Base-by-base conservation (phyloP, 2,797 vertebrate species). In the Steatocranus sp. region DNA sequence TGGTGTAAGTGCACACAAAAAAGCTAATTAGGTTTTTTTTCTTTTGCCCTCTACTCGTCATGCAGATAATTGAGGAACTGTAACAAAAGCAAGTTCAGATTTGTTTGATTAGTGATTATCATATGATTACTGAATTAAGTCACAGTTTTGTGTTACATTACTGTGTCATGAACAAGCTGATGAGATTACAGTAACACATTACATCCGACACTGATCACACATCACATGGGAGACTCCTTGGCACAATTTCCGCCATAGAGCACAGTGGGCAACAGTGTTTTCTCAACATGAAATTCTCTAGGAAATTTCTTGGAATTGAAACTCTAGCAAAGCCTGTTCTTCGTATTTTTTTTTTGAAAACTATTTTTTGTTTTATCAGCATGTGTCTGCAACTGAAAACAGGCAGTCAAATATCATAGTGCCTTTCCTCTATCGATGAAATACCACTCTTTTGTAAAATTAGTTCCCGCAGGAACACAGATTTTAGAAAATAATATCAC, bases 181-280 rank as follows among this genome's bases (percentile, higher is more conserved):
- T 48, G 68, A 48, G 68, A 73, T 73, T 73, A 73, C 43, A 73
- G 43, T 32, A 73, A 48, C 68, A 73, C 68, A 73, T 49, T 73
- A 73, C 68, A 73, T 48, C 68, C 25, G 17, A 49, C 68, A 73
- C 43, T 73, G 68, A 48, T 73, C 68, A 49, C 43, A 73, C 17
- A 48, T 48, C 68, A 73, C 85, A 82, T 81, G 81, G 90, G 86
- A 88, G 77, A 76, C 86, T 89, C 75, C 80, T 79, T 38, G 75
- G 78, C 46, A 30, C 75, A 56, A 80, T 77, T 87, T 86, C 82
- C 30, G 68, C 51, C 11, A 63, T 51, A 79, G 84, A 53, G 38
- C 73, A 56, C 3, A 43, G 36, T 80, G 80, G 85, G 75, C 54
- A 81, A 78, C 54, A 53, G 18, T 82, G 81, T 56, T 76, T 76